Base-by-base conservation (phyloP, 2,797 vertebrate genomes). In the Loris lydekkerianus region DNA sequence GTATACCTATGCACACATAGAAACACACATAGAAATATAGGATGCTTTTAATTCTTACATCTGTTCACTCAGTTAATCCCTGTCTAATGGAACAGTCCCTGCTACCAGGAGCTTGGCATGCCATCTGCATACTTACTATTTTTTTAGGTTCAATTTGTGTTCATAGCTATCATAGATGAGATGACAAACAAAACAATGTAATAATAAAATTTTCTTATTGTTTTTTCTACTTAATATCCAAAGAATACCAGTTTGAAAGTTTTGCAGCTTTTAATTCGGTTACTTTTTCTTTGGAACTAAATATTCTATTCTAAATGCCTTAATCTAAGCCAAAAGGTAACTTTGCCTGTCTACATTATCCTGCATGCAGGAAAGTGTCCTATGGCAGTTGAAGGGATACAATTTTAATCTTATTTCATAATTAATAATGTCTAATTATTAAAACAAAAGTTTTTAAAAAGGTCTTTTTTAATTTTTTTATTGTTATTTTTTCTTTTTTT, bases 281-380 rank as follows among this genome's bases (percentile, higher is more conserved):
- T 61, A 75, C 1, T 77, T 4, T 56, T 75, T 73, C 40, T 82
- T 46, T 78, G 2, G 20, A 85, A 88, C 6, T 34, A 85, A 86
- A 73, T 61, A 23, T 2, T 93, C 63, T 69, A 69, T 10, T 86
- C 43, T 18, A 83, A 91, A 95, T 97, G 89, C 49, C 91, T 98
- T 97, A 10, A 1, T 29, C 11, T 15, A 4, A 96, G 75, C 49
- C 81, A 40, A 23, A 25, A 34, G 58, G 73, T 49, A 10, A 82
- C 10, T 67, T 11, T 93, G 17, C 65, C 86, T 31, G 8, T 53
- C 37, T 23, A 3, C 1, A 10, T 23, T 6, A 11, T 34, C 21
- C 11, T 29, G 1, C 3, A 2, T 0, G 3, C 3, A 83, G 20
- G 23, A n/a, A 83, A 72, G 13, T 7, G 7, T 6, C 31, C 29